phyloP scores from a whole-genome alignment of 37 sponge, comb jelly and placozoan species.

The Halisarca cf. caerulea region DNA sequence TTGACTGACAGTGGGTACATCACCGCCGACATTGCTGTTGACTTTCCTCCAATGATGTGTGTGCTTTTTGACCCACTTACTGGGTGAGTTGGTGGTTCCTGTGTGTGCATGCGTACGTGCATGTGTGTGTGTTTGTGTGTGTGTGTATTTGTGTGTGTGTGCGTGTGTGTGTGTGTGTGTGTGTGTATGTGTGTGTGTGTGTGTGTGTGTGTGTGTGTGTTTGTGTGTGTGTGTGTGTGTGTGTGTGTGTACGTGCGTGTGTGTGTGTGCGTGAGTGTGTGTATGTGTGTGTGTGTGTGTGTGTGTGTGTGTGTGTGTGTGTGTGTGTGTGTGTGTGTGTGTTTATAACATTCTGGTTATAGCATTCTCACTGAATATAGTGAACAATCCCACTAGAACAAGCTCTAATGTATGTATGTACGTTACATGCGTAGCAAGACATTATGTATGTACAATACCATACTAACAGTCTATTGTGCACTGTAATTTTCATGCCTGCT shows the following conservation, averaged over 20 bases:
- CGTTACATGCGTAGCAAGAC: too few species aligned
- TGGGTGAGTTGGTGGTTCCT: too few species aligned
- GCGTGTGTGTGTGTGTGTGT: too few species aligned
- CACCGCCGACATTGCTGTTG: constrained; percentile 8
- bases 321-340: constrained; percentile 25
- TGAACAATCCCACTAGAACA: too few species aligned
- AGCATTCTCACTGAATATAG: too few species aligned
- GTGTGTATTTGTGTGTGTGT: too few species aligned
- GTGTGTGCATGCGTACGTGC: too few species aligned
- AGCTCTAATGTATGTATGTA: too few species aligned
- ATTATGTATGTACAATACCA: too few species aligned
- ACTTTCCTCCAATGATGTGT: constrained; percentile 18
- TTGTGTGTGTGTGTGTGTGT: constrained; percentile 8
- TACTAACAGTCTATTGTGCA: too few species aligned
- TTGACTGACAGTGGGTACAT: constrained; percentile 1
- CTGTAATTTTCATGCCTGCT: too few species aligned
- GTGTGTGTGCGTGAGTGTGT: background rate
- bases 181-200: background rate
- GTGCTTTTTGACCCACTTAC: background rate
- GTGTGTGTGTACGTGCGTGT: background rate
- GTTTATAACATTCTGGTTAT: background rate
- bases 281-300: constrained; percentile 10
- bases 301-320: constrained; percentile 22
- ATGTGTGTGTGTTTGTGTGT: too few species aligned
- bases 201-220: constrained; percentile 3